Evolutionary conservation across 2,888 invertebrate genomes (phyloP).

Genomic region (Neria commutata): DNA sequence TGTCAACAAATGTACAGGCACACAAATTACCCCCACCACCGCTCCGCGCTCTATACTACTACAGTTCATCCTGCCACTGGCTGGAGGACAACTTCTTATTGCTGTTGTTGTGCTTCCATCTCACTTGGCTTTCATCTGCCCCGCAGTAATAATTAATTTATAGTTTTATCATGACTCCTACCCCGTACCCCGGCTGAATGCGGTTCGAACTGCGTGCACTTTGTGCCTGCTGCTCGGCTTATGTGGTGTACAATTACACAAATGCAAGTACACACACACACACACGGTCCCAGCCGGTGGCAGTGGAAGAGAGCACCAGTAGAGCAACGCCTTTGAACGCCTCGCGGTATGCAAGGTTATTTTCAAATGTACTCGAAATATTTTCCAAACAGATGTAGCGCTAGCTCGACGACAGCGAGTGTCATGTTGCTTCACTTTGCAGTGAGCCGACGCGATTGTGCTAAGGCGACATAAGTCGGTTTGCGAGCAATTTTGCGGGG

Average conservation of each 20-base stretch:
- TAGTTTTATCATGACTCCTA: conserved; percentile 54
- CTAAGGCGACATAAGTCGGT: too few species aligned
- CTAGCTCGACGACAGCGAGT: too few species aligned
- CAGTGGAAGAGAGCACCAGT: conserved; percentile 10
- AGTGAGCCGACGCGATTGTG: too few species aligned
- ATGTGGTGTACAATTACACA: conserved; percentile 45
- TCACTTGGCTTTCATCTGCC: conserved; percentile 46
- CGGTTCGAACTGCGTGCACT: conserved; percentile 10
- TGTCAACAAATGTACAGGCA: conserved; percentile 24
- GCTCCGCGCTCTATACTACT: too few species aligned
- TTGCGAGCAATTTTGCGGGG: background rate
- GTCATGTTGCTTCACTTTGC: too few species aligned
- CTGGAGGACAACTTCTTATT: background rate
- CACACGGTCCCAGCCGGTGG: conserved; percentile 16
- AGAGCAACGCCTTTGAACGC: conserved; percentile 9
- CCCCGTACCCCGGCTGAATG: too few species aligned
- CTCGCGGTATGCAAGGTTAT: conserved; percentile 23
- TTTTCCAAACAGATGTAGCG: conserved; percentile 34
- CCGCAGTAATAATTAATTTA: conserved; percentile 61
- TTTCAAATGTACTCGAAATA: conserved; percentile 22
- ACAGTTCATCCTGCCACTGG: conserved; percentile 2
- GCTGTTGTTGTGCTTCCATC: background rate
- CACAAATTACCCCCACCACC: background rate
- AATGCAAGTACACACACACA: conserved; percentile 17
- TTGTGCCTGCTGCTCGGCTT: conserved; percentile 28